phyloP scores from a whole-genome alignment of 2,888 invertebrate genomes.

The Venusia cambrica region DNA sequence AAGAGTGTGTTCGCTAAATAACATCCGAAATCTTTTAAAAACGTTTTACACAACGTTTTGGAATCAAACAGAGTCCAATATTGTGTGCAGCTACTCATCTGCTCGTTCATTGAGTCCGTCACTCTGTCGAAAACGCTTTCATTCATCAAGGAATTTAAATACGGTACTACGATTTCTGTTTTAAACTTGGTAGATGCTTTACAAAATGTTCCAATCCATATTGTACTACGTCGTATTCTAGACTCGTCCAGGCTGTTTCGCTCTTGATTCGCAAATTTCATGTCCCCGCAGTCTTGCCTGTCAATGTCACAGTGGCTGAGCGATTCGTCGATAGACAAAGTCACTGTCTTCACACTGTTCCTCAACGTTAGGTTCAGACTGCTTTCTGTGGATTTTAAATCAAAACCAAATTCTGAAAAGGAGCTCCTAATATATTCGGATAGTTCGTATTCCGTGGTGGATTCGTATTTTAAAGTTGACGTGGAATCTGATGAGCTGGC shows the following conservation, averaged over 20 bases:
- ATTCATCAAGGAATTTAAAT: constrained; percentile 14
- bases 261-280: constrained; percentile 11
- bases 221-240: constrained; percentile 11
- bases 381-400: constrained; percentile 7
- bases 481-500: constrained; percentile 10
- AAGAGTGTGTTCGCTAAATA: constrained; percentile 6
- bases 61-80: constrained; percentile 11
- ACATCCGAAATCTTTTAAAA: constrained; percentile 14
- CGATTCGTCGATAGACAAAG: constrained; percentile 19
- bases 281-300: constrained; percentile 23
- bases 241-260: constrained; percentile 4
- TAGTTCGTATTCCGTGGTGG: constrained; percentile 5
- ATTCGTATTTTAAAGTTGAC: constrained; percentile 17
- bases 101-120: constrained; percentile 7
- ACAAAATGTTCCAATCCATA: constrained; percentile 12
- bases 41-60: constrained; percentile 4
- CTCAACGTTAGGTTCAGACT: constrained; percentile 10
- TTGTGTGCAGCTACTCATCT: constrained; percentile 1
- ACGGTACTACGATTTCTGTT: constrained; percentile 5
- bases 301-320: constrained; percentile 12
- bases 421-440: constrained; percentile 10
- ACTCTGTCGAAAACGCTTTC: constrained; percentile 21
- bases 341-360: constrained; percentile 17
- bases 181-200: constrained; percentile 8
- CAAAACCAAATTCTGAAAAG: constrained; percentile 13